Evolutionary conservation across 2,888 invertebrate genomes (phyloP).

Genomic region (Rotaria sp.): DNA sequence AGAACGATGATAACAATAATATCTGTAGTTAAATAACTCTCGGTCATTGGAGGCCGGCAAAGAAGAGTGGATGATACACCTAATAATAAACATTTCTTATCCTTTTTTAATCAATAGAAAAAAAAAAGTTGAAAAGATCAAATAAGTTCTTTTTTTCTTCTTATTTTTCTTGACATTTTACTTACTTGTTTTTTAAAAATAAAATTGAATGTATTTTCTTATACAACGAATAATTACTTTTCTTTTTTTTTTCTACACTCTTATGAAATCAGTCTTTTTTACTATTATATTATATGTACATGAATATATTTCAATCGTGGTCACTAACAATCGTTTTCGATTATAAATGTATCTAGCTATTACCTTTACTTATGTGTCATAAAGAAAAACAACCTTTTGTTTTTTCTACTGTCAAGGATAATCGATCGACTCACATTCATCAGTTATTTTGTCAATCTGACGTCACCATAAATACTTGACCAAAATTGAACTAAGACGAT

Average conservation of each 20-base stretch:
- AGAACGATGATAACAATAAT: slow-evolving; percentile 22
- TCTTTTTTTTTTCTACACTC: too few relatives aligned
- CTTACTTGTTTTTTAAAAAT: too few relatives aligned
- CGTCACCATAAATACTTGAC: neutral
- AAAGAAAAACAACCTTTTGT: neutral
- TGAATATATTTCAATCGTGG: too few relatives aligned
- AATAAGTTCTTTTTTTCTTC: neutral
- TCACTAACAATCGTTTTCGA: too few relatives aligned
- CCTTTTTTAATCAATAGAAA: neutral
- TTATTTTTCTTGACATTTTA: too few relatives aligned
- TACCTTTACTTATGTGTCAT: neutral
- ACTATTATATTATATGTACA: too few relatives aligned
- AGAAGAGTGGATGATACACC: neutral
- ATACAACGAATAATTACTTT: too few relatives aligned
- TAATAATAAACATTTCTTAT: neutral
- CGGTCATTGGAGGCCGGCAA: slow-evolving; percentile 16
- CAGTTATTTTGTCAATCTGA: neutral
- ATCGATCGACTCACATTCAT: neutral
- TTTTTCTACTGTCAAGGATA: neutral
- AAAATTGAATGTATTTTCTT: too few relatives aligned
- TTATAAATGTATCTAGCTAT: neutral
- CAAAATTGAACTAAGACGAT: neutral
- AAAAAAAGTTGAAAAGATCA: neutral
- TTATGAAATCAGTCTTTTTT: too few relatives aligned
- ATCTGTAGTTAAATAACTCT: slow-evolving; percentile 19